Percentiles rank a stretch among this genome's conserved stretches.
phyloP scores from a whole-genome alignment of 2,797 vertebrate species.

The Acropternis orthonyx region DNA sequence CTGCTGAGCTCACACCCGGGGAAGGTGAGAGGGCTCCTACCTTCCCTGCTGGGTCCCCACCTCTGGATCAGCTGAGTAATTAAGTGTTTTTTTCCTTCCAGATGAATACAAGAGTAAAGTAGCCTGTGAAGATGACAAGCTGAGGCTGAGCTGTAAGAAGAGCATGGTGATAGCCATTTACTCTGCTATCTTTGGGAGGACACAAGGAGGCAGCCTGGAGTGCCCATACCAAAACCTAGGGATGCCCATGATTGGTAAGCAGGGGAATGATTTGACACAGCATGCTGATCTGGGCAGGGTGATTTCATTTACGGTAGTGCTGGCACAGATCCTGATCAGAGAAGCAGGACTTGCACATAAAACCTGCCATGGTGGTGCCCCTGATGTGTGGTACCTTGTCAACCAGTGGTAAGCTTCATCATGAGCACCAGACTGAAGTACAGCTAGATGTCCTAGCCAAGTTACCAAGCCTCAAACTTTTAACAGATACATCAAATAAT shows the following conservation, averaged over 20 bases:
- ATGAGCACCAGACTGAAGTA: neutral
- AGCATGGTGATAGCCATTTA: constrained; percentile 89
- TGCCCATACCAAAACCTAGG: constrained; percentile 83
- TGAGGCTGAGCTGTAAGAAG: constrained; percentile 87
- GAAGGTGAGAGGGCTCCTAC: neutral
- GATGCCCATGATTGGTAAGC: constrained; percentile 83
- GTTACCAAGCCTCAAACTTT: neutral
- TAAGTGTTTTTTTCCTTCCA: constrained; percentile 62
- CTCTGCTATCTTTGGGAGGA: constrained; percentile 86
- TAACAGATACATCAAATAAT: neutral
- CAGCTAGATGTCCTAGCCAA: neutral
- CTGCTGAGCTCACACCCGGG: neutral
- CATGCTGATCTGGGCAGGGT: neutral
- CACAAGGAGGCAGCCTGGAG: constrained; percentile 84
- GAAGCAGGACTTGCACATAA: neutral
- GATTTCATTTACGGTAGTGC: neutral
- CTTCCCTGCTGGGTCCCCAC: neutral
- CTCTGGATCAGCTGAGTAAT: constrained; percentile 17
- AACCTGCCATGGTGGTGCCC: neutral
- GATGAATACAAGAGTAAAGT: constrained; percentile 92
- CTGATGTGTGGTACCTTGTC: neutral
- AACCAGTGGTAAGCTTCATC: neutral
- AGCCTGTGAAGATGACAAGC: constrained; percentile 88
- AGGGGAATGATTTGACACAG: neutral
- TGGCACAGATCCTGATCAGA: neutral